phyloP scores from a whole-genome alignment of 1,140 invertebrate genomes.

The Sitophilus oryzae region DNA sequence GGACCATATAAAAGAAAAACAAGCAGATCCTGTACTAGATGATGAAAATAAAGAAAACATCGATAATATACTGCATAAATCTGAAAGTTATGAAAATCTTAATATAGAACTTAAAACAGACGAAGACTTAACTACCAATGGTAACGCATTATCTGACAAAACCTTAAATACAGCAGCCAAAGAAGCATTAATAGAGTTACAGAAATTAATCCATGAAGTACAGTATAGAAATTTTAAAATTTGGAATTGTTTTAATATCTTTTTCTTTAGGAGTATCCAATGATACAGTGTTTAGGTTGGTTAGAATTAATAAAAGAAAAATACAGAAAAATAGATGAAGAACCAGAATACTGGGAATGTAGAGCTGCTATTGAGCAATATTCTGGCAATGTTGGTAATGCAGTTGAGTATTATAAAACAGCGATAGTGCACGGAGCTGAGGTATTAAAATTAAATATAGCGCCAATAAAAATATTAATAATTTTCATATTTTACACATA shows the following conservation, averaged over 20 bases:
- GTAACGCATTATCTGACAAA: background rate
- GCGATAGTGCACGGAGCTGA: conserved; percentile 51
- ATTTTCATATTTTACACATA: no score
- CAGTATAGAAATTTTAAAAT: conserved; percentile 12
- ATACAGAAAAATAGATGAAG: conserved; percentile 41
- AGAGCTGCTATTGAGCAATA: conserved; percentile 50
- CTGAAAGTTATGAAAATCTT: conserved; percentile 32
- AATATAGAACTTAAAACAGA: conserved; percentile 13
- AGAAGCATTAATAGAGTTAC: conserved; percentile 40
- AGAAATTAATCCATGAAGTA: conserved; percentile 41
- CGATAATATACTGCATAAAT: conserved; percentile 42
- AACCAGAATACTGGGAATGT: conserved; percentile 54
- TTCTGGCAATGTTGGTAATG: conserved; percentile 48
- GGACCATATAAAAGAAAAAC: conserved; percentile 31
- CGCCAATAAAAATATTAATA: no score
- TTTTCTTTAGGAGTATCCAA: conserved; percentile 39
- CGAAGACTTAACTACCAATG: background rate
- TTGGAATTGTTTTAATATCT: conserved; percentile 8
- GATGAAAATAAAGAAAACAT: conserved; percentile 54
- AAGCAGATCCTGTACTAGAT: conserved; percentile 30
- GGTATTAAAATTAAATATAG: no score
- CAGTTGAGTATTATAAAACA: conserved; percentile 51
- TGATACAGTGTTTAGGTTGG: conserved; percentile 51
- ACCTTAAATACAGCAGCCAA: conserved; percentile 20
- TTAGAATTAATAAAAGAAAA: conserved; percentile 45